Evolutionary conservation across 2,797 vertebrate genomes (phyloP), one percentile per base, ranked within the genome.

Genomic region (Valencia hispanica): DNA sequence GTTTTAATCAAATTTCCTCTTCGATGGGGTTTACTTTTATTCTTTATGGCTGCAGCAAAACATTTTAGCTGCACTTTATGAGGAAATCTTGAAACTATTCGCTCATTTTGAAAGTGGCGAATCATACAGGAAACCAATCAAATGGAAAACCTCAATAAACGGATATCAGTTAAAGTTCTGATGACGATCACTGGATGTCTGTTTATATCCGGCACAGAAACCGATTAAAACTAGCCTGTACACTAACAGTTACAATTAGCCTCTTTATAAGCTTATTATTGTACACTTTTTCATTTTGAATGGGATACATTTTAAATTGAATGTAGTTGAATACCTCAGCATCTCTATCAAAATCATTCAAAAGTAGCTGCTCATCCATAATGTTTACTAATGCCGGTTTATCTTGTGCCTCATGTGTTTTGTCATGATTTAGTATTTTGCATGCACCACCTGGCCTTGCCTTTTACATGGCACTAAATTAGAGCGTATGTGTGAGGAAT

Each of bases 401-500:
- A 22, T 20, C 17, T 36, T 63, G 32, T 63, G 57, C 30, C 17
- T 61, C 7, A 3, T 32, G 8, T 34, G 32, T 36, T 36, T 63
- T 22, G 32, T 36, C 32, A 61, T 34, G 59, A 32, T 61, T 61
- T 20, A 20, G 9, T 36, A 36, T 27, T 48, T 20, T 66, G 48
- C 79, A 78, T 50, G 36, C 68, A 71, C 59, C 74, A 80, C 77
- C 84, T 78, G 72, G 73, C 57, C 74, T 55, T 70, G 86, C 73
- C 55, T 61, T 88, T 78, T 84, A 45, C 53, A 77, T 80, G 1
- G 78, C 69, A 72, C 74, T 69, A 88, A 86, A 92, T 92, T 87
- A 88, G 75, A 87, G 89, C 82, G 86, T 75, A 85, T 85, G 88
- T 83, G 82, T 81, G 80, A 87, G 89, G 77, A 85, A 73, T 84